A percentile compares a stretch with the other conserved stretches of the same genome.
Conservation (phyloP, 1,140 invertebrate genomes). For the Bactericera cockerelli region DNA sequence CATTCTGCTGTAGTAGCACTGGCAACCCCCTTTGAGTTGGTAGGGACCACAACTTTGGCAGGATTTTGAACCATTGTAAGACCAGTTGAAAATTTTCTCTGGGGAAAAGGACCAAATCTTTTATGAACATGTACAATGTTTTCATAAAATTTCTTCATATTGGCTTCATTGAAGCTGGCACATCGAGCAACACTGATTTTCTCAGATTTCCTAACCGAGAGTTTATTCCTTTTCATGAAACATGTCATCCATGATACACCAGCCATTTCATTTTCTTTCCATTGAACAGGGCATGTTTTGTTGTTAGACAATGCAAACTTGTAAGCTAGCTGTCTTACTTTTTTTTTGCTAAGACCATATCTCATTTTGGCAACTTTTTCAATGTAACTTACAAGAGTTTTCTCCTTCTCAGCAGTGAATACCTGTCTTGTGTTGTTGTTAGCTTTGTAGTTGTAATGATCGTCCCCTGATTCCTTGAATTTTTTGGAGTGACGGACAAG, state of each 20-base stretch:
- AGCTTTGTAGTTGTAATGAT: background rate
- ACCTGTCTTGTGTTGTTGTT: background rate
- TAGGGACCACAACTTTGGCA: slow-evolving; percentile 24
- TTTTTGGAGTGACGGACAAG: background rate
- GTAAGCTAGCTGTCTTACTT: slow-evolving; percentile 2
- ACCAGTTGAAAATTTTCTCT: slow-evolving; percentile 27
- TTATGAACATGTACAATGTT: slow-evolving; percentile 24
- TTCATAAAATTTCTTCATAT: slow-evolving; percentile 27
- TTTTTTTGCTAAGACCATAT: background rate
- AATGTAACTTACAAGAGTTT: background rate
- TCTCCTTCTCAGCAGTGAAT: background rate
- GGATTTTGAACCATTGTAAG: slow-evolving; percentile 26
- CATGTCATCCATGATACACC: slow-evolving; percentile 9
- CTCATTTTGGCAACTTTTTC: too few relatives aligned
- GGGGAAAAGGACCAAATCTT: slow-evolving; percentile 21
- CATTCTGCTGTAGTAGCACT: slow-evolving; percentile 25
- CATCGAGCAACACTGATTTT: slow-evolving; percentile 1
- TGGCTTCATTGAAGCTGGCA: slow-evolving; percentile 15
- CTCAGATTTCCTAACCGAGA: slow-evolving; percentile 10
- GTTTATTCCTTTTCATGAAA: background rate
- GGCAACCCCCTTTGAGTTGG: slow-evolving; percentile 5
- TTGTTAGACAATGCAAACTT: slow-evolving; percentile 7
- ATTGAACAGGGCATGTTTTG: background rate
- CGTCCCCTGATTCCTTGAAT: background rate
- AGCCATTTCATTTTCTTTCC: background rate